Conservation (phyloP, 2,113 vertebrate species). For the Callithrix jacchus region DNA sequence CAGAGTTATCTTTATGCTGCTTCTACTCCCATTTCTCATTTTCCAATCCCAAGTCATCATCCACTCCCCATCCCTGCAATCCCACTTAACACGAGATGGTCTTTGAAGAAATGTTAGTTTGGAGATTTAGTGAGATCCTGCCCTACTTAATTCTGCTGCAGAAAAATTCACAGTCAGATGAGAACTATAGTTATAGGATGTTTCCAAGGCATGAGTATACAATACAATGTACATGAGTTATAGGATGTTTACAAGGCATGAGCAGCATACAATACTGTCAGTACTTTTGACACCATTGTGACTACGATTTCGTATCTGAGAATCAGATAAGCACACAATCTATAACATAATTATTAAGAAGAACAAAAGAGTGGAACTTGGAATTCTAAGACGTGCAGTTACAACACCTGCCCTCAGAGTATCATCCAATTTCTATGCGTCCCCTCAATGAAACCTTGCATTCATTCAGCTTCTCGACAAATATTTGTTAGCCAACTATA, state of each 20-base stretch:
- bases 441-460: neutral
- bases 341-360: neutral
- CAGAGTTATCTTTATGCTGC: neutral
- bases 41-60: neutral
- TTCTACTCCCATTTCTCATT: neutral
- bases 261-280: neutral
- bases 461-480: neutral
- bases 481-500: rapidly evolving
- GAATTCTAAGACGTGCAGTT: neutral
- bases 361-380: neutral
- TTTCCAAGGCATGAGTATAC: neutral
- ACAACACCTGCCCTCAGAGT: neutral
- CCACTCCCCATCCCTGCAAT: neutral
- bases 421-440: too few species aligned
- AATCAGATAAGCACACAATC: neutral
- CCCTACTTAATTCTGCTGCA: neutral
- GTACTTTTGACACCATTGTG: too few species aligned
- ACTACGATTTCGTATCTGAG: neutral
- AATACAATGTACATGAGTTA: too few species aligned
- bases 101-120: neutral
- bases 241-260: neutral
- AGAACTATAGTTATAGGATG: neutral
- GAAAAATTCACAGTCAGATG: neutral
- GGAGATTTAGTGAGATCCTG: neutral
- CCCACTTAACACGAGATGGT: neutral